phyloP scores from a whole-genome alignment of 1,140 invertebrate species.

The Pachypsylla venusta region DNA sequence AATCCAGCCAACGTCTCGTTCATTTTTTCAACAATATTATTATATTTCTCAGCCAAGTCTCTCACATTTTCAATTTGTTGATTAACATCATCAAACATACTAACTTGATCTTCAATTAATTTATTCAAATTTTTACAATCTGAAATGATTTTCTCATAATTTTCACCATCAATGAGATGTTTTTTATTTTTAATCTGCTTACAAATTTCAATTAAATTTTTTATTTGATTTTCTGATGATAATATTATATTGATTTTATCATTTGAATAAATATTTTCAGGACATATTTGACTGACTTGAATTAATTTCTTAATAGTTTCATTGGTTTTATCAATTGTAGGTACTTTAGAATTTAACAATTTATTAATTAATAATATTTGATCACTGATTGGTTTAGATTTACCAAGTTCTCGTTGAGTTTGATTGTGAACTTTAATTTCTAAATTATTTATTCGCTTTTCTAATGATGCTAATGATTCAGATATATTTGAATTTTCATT shows the following conservation, averaged over 20 bases:
- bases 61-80: background rate
- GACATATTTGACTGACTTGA: background rate
- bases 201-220: background rate
- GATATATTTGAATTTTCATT: background rate
- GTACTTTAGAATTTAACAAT: background rate
- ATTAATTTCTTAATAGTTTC: background rate
- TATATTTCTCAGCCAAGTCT: background rate
- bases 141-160: background rate
- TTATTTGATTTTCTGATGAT: background rate
- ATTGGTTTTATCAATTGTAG: slow-evolving; percentile 3
- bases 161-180: background rate
- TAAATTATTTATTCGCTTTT: background rate
- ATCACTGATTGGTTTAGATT: slow-evolving; percentile 1
- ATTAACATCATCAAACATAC: slow-evolving; percentile 4
- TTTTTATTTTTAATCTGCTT: background rate
- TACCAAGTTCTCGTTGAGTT: slow-evolving; percentile 6
- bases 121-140: background rate
- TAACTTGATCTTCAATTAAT: background rate
- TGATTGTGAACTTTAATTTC: slow-evolving; percentile 3
- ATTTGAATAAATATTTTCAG: background rate
- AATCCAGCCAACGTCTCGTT: background rate
- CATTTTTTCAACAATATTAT: background rate
- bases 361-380: background rate
- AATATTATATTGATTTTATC: slow-evolving; percentile 1
- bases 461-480: background rate